Evolutionary conservation across 2,797 vertebrate species (phyloP), one percentile per base, ranked within the genome.

Genomic region (Melanotaenia maccullochi): DNA sequence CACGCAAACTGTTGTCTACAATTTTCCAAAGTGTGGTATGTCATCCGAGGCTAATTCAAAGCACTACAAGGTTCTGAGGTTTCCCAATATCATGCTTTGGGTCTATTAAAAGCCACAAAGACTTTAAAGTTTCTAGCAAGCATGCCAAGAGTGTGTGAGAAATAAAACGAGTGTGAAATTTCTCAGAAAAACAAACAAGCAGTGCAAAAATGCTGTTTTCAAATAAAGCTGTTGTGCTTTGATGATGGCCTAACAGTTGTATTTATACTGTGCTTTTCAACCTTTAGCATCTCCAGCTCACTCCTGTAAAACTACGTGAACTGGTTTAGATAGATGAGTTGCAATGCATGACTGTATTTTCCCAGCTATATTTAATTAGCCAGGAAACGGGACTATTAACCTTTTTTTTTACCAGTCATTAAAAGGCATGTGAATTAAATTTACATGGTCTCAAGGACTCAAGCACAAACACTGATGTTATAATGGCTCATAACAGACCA

Each of bases 81-180:
- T 83, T 82, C 49, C 58, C 56, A 74, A 72, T 60, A 76, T 77
- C 76, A 82, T 85, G 71, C 65, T 75, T 78, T 56, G 25, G 57
- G 68, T 65, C 79, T 68, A 58, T 86, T 88, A 82, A 79, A 88
- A 85, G 32, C 84, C 84, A 64, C 89, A 71, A 20, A 30, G 65
- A 64, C 70, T 52, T 83, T 69, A 78, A 78, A 74, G 79, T 76
- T 71, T 78, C 68, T 60, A 47, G 42, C 78, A 44, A 49, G 32
- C 59, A 32, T 13, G 61, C 49, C 65, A 13, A 32, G 77, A 82
- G 73, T 57, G 24, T 82, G 73, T 52, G 22, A 85, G 73, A 70
- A 69, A 72, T 83, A 73, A 87, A 80, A 79, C 70, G 75, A 85
- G 75, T 77, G 59, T 75, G 67, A 84, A 86, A 68, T 78, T 72